Evolutionary conservation across 2,797 vertebrate species (phyloP).

Genomic region (Decapterus maruadsi): DNA sequence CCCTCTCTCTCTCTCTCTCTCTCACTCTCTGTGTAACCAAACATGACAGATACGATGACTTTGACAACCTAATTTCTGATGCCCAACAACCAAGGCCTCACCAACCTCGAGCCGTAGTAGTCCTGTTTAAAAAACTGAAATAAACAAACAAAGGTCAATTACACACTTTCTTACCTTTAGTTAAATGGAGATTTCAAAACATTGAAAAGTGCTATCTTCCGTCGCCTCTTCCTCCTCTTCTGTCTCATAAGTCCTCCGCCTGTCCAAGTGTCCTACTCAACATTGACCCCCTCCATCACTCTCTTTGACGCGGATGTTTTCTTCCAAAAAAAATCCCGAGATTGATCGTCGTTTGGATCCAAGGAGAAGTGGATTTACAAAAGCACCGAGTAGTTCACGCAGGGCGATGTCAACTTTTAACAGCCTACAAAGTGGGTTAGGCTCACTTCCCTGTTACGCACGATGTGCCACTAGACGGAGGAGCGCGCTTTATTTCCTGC

Average conservation of each 20-base stretch:
- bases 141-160: too few relatives aligned
- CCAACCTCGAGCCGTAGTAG: too few relatives aligned
- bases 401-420: slow-evolving; percentile 8
- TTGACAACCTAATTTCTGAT: background rate
- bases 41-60: background rate
- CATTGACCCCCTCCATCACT: slow-evolving; percentile 18
- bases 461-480: background rate
- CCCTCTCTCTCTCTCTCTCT: background rate
- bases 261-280: slow-evolving; percentile 19
- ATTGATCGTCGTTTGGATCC: background rate
- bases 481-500: slow-evolving; percentile 71
- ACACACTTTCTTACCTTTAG: slow-evolving; percentile 44
- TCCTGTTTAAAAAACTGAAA: accelerated
- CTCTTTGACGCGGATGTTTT: background rate
- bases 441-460: slow-evolving; percentile 72
- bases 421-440: slow-evolving; percentile 13
- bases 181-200: slow-evolving; percentile 38
- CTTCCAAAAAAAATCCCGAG: background rate
- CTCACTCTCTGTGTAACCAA: background rate
- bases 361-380: background rate
- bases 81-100: background rate
- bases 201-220: slow-evolving; percentile 19
- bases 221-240: slow-evolving; percentile 44
- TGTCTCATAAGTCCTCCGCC: slow-evolving; percentile 27
- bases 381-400: background rate